Conservation (phyloP, 2,113 vertebrate species). For the Chloebia gouldiae region DNA sequence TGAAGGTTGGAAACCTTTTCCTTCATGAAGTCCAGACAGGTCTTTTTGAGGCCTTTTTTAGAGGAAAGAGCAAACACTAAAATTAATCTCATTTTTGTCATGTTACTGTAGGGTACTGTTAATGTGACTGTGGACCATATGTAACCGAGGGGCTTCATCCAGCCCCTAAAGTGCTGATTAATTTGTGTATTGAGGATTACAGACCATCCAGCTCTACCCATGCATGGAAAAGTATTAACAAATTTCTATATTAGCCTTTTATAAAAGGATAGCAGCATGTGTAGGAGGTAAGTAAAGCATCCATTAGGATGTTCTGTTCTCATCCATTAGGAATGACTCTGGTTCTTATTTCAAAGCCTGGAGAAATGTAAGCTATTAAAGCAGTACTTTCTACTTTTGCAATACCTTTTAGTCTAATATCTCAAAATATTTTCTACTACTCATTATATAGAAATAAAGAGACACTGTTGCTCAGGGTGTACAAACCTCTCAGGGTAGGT, state of each 20-base stretch:
- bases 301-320: background rate
- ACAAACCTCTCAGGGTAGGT: background rate
- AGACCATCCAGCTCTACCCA: background rate
- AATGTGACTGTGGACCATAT: background rate
- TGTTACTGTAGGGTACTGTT: background rate
- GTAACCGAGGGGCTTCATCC: background rate
- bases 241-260: background rate
- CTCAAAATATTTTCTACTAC: background rate
- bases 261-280: background rate
- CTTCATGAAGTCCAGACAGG: background rate
- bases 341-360: constrained; percentile 12
- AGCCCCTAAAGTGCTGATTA: background rate
- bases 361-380: background rate
- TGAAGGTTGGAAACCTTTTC: background rate
- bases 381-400: background rate
- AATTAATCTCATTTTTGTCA: background rate
- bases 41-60: background rate
- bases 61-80: background rate
- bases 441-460: background rate
- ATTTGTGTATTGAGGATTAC: background rate
- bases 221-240: background rate
- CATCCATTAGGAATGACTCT: background rate
- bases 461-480: background rate
- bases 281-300: background rate
- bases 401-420: background rate